Evolutionary conservation across 2,797 vertebrate species (phyloP).

Genomic region (Tragelaphus oryx): DNA sequence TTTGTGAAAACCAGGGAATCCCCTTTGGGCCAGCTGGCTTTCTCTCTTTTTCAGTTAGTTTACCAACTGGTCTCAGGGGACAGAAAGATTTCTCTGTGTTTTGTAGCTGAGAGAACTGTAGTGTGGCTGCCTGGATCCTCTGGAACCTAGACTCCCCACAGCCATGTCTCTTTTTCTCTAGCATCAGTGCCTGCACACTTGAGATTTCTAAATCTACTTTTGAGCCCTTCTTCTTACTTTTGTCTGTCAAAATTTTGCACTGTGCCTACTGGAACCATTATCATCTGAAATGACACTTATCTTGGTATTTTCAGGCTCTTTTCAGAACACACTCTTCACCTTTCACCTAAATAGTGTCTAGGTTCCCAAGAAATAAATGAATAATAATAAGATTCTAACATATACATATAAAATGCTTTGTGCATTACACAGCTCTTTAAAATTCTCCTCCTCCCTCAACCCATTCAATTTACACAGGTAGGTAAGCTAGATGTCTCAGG

Average conservation of each 20-base stretch:
- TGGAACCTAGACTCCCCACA: neutral
- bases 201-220: neutral
- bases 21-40: neutral
- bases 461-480: neutral
- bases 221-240: neutral
- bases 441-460: neutral
- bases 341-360: neutral
- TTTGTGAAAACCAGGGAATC: neutral
- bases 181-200: neutral
- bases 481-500: neutral
- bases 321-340: neutral
- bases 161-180: neutral
- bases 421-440: neutral
- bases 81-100: neutral
- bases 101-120: neutral
- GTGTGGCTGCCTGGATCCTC: neutral
- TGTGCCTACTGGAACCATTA: neutral
- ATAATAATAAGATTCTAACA: neutral
- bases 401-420: neutral
- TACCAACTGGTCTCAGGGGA: neutral
- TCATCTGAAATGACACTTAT: neutral
- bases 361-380: neutral
- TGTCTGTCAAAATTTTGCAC: neutral
- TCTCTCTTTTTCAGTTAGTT: neutral
- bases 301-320: neutral